Conservation (phyloP, 2,888 invertebrate genomes). For the Pasiphila rectangulata region DNA sequence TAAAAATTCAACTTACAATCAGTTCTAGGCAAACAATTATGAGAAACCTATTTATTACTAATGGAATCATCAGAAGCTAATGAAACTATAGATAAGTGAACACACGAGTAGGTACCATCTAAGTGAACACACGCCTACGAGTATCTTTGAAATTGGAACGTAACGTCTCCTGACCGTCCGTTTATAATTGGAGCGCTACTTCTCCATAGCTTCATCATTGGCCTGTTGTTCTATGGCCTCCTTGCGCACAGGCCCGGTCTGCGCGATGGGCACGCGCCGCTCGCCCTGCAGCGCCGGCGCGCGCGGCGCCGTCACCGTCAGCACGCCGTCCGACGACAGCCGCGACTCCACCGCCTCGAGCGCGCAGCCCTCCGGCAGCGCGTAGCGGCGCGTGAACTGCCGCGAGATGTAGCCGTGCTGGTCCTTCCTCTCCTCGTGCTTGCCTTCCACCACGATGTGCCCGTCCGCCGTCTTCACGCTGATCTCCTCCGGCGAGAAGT, state of each 20-base stretch:
- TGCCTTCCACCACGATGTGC: constrained; percentile 86
- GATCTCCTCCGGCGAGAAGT: constrained; percentile 88
- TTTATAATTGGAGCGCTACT: too few species aligned
- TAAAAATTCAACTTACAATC: too few species aligned
- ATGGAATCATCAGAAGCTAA: too few species aligned
- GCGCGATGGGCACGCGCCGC: constrained; percentile 80
- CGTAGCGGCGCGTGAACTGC: constrained; percentile 87
- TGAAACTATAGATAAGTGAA: too few species aligned
- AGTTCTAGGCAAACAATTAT: too few species aligned
- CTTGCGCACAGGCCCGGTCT: constrained; percentile 81
- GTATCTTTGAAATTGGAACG: too few species aligned
- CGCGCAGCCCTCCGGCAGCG: constrained; percentile 87
- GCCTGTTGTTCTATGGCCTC: constrained; percentile 76
- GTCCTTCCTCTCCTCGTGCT: constrained; percentile 89
- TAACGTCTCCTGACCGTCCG: constrained; percentile 51
- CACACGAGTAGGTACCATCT: too few species aligned
- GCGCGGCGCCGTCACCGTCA: constrained; percentile 84
- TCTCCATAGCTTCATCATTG: too few species aligned
- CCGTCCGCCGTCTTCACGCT: constrained; percentile 87
- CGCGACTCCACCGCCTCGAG: constrained; percentile 85
- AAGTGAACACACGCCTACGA: too few species aligned
- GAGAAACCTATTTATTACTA: too few species aligned
- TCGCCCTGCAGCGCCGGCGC: constrained; percentile 63
- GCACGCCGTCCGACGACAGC: constrained; percentile 87
- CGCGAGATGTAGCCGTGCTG: constrained; percentile 87